Percentiles rank a stretch among this genome's conserved stretches.
phyloP scores from a whole-genome alignment of 2,113 vertebrate species.

The Lonchura striata region DNA sequence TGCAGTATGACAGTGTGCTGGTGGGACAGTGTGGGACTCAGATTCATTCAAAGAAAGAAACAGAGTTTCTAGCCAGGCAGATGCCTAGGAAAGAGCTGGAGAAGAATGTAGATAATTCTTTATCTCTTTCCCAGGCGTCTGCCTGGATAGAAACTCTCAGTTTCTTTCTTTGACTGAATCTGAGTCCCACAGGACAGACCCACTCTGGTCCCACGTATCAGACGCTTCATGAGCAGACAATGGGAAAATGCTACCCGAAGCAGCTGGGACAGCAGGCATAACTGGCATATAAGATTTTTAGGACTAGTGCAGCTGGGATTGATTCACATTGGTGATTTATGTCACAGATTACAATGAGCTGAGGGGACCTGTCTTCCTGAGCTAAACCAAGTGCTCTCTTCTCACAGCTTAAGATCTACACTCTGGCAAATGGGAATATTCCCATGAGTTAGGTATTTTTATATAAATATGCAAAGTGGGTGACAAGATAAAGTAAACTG shows the following conservation, averaged over 20 bases:
- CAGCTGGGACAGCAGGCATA: neutral
- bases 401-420: neutral
- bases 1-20: accelerated
- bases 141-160: too few relatives aligned
- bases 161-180: too few relatives aligned
- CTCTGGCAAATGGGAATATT: neutral
- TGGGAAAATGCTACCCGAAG: neutral
- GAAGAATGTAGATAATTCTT: too few relatives aligned
- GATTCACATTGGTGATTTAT: neutral
- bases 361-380: neutral
- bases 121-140: too few relatives aligned
- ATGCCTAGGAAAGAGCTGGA: too few relatives aligned
- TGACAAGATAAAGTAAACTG: neutral
- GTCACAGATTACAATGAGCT: neutral
- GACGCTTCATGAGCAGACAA: neutral
- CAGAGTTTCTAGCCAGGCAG: too few relatives aligned
- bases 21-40: too few relatives aligned
- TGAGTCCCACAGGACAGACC: too few relatives aligned
- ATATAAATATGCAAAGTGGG: neutral
- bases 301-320: neutral
- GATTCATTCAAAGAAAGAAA: too few relatives aligned
- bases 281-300: neutral
- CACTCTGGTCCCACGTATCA: neutral
- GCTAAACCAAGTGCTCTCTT: neutral
- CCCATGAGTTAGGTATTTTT: neutral